A percentile compares a stretch with the other conserved stretches of the same genome.
Conservation (phyloP, 1,140 invertebrate genomes). For the Nymphalis io region DNA sequence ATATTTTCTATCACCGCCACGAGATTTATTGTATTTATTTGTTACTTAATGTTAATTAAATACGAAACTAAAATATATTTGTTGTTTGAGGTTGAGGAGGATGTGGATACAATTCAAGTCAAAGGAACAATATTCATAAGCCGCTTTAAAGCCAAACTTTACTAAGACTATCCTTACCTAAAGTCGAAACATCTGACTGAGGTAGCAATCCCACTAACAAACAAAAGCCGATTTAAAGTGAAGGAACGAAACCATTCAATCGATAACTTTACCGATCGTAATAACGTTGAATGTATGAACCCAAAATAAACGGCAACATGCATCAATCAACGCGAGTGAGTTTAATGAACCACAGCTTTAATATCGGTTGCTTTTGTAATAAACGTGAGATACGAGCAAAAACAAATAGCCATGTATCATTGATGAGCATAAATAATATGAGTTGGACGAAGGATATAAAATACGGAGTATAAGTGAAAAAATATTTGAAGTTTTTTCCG, state of each 20-base stretch:
- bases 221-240: conserved; percentile 23
- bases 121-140: neutral
- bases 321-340: conserved; percentile 44
- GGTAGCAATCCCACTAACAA: conserved; percentile 9
- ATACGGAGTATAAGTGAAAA: neutral
- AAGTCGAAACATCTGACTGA: conserved; percentile 1
- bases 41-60: too few relatives aligned
- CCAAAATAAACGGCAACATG: conserved; percentile 42
- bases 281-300: conserved; percentile 31
- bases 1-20: too few relatives aligned
- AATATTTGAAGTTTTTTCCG: too few relatives aligned
- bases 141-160: neutral
- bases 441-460: conserved; percentile 5
- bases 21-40: too few relatives aligned
- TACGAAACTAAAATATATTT: too few relatives aligned
- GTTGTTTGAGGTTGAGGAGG: too few relatives aligned
- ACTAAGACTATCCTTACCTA: neutral
- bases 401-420: conserved; percentile 25
- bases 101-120: neutral
- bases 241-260: conserved; percentile 31
- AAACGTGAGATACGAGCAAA: conserved; percentile 25
- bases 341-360: conserved; percentile 43
- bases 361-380: conserved; percentile 40
- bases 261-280: conserved; percentile 33
- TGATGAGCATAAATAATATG: conserved; percentile 20